Evolutionary conservation across 2,888 invertebrate genomes (phyloP), one percentile per base, ranked within the genome.

Genomic region (Dryocosmus kuriphilus): DNA sequence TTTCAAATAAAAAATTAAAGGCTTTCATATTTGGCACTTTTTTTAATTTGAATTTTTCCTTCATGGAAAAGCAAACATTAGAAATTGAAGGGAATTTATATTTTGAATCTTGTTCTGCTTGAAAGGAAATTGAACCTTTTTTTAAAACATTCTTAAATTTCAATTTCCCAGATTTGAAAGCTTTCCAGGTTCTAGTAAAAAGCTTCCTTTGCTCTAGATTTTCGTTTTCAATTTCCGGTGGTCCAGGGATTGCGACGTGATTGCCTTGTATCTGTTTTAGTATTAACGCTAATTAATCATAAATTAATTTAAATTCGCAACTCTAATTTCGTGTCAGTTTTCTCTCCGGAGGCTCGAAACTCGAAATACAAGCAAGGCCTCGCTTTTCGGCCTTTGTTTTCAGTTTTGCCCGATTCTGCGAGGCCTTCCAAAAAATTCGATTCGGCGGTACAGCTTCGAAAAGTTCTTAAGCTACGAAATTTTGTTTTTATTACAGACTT

Each of bases 261-360:
- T 83, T 85, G 80, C 84, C 46, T 65, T 67, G 85, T 85, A 78
- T 83, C 86, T 85, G 84, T 82, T 84, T 85, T 88, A 88, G 86
- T 85, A 86, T 87, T 87, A 86, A 86, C 82, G 82, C 83, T 81
- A 87, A 82, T 87, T 84, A 83, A 85, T 86, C 82, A 80, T 86
- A 85, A 80, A 81, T 82, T 81, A 77, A 83, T 85, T 84, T 67
- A 67, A 67, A 67, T 67, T 67, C 19, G 67, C 67, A 67, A 67
- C 67, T 46, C 41, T 67, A 27, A 67, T 41, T 67, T 67, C 67
- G 67, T 67, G 67, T 67, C 24, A 27, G 46, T 67, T 67, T 67
- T 67, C 67, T 67, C 67, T 67, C 67, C 67, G 41, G 46, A 41
- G 67, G 27, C 16, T 84, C 83, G 73, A 83, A 85, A 84, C 83